Conservation (phyloP, 2,113 vertebrate species). For the Hyaena hyaena region DNA sequence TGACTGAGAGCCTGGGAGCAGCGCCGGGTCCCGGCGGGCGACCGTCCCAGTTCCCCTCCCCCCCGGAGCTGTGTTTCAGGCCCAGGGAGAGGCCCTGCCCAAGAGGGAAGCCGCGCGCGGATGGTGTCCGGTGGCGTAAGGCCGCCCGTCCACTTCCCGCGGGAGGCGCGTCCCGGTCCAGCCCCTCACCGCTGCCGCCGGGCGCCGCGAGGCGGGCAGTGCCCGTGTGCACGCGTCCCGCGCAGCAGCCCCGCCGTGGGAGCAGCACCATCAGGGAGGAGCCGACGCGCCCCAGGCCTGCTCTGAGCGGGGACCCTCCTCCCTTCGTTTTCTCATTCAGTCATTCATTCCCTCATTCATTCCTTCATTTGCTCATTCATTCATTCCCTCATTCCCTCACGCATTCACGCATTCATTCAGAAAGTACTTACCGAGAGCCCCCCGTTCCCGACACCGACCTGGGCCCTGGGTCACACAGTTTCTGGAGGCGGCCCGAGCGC, state of each 20-base stretch:
- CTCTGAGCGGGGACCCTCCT: neutral
- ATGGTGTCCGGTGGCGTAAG: too few relatives aligned
- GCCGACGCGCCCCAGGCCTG: fast-evolving
- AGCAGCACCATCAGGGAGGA: neutral
- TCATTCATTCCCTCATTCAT: too few relatives aligned
- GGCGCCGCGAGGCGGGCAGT: neutral
- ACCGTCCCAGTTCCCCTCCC: neutral
- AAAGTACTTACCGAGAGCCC: fast-evolving
- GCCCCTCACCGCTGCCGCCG: neutral
- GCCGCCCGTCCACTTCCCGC: fast-evolving
- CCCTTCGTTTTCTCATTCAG: too few relatives aligned
- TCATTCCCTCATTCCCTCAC: too few relatives aligned
- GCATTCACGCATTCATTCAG: neutral
- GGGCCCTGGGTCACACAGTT: neutral
- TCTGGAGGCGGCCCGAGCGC: too few relatives aligned
- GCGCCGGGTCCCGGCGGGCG: neutral
- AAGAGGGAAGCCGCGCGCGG: fast-evolving
- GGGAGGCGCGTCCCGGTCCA: fast-evolving
- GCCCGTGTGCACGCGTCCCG: neutral
- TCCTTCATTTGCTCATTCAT: too few relatives aligned
- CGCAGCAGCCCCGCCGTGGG: too few relatives aligned
- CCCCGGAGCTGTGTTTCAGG: neutral
- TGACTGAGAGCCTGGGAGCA: neutral
- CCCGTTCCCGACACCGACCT: neutral
- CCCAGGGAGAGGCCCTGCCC: neutral